These are phyloP conservation scores for Festucalex cinctus DNA, from an alignment of 2,113 vertebrate species.

Conservation along the genomic window DNA sequence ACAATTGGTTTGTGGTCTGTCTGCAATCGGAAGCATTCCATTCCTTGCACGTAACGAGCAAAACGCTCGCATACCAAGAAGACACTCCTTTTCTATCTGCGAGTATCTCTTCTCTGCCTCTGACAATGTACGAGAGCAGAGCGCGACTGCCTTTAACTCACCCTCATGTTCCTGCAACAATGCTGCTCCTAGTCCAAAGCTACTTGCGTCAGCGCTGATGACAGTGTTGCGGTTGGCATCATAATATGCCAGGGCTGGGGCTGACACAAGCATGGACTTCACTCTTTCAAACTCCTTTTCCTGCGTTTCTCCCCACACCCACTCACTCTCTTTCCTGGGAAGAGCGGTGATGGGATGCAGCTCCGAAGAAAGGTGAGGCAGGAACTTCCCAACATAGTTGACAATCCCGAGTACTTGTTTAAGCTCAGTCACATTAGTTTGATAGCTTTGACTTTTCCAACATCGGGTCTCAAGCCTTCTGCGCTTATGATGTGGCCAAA, in stretches of 20 bases:
- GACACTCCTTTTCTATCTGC: too few species aligned
- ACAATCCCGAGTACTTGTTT: background rate
- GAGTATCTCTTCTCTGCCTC: too few species aligned
- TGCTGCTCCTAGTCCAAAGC: slow-evolving; percentile 9
- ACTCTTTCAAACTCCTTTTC: slow-evolving; percentile 7
- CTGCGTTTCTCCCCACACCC: slow-evolving; percentile 10
- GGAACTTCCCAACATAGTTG: background rate
- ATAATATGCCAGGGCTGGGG: slow-evolving; percentile 8
- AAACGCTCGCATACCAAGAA: too few species aligned
- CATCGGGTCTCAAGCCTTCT: background rate
- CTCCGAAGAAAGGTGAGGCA: background rate
- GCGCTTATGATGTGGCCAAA: slow-evolving; percentile 25
- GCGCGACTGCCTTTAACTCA: background rate
- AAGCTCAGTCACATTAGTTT: background rate
- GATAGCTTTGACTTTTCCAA: background rate
- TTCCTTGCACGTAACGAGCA: too few species aligned
- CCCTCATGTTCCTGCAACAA: slow-evolving; percentile 2
- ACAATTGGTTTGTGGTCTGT: too few species aligned
- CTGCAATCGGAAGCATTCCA: too few species aligned
- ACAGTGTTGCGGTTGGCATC: background rate
- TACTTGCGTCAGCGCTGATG: slow-evolving; percentile 2
- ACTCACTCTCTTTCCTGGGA: slow-evolving; percentile 1
- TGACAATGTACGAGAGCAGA: too few species aligned
- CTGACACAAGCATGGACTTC: slow-evolving; percentile 13
- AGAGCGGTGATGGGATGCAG: slow-evolving; percentile 14